phyloP scores from a whole-genome alignment of 2,888 invertebrate species.

The Dusona sp. region DNA sequence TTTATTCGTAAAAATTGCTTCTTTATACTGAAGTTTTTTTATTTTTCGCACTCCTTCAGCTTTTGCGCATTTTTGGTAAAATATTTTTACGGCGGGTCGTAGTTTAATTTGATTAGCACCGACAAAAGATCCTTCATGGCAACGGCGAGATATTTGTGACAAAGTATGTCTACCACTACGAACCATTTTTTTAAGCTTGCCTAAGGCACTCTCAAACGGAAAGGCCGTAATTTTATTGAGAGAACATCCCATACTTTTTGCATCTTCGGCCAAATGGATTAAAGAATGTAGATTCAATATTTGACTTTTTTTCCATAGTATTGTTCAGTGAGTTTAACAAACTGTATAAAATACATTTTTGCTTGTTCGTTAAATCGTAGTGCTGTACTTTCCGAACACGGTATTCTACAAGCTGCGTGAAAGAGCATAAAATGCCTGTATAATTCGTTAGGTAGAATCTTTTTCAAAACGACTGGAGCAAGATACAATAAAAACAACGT shows the following conservation, averaged over 20 bases:
- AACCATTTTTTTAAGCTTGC: conserved; percentile 7
- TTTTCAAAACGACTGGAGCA: conserved; percentile 70
- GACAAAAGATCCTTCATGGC: background rate
- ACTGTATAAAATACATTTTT: background rate
- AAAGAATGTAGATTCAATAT: background rate
- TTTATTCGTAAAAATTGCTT: conserved; percentile 15
- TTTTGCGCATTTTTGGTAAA: background rate
- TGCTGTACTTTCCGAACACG: conserved; percentile 14
- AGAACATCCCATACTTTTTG: background rate
- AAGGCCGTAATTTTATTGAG: background rate
- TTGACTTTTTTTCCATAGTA: conserved; percentile 4
- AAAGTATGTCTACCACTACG: conserved; percentile 3
- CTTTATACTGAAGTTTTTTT: background rate
- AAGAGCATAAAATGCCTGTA: conserved; percentile 63
- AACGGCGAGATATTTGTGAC: background rate
- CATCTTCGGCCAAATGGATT: conserved; percentile 1
- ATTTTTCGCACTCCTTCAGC: too few relatives aligned
- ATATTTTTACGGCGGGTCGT: conserved; percentile 2
- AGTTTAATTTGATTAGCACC: background rate
- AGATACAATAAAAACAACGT: conserved; percentile 69
- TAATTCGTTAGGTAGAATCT: conserved; percentile 41
- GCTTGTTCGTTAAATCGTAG: conserved; percentile 14
- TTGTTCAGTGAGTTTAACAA: background rate
- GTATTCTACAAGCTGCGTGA: conserved; percentile 42
- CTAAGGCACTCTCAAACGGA: conserved; percentile 1